Conservation (phyloP, 2,797 vertebrate genomes). For the Brachyalestes nurse region DNA sequence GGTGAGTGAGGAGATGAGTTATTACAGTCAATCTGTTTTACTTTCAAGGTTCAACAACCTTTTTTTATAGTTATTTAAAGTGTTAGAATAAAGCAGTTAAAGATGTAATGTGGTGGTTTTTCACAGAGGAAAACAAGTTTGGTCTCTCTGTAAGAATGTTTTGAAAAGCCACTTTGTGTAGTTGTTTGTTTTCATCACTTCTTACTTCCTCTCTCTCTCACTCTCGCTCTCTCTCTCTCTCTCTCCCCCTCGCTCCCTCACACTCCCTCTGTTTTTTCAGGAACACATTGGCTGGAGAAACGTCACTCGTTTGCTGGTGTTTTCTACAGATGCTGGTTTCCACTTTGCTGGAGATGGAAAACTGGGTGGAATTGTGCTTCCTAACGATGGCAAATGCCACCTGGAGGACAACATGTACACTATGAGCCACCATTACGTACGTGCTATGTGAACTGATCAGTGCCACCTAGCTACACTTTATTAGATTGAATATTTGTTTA, state of each 20-base stretch:
- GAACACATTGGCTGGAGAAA: conserved; percentile 96
- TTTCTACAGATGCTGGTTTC: conserved; percentile 97
- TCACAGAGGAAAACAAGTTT: background rate
- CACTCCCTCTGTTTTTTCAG: conserved; percentile 68
- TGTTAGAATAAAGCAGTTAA: background rate
- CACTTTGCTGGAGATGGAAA: conserved; percentile 98
- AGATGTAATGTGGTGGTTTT: background rate
- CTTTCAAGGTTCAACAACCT: too few species aligned
- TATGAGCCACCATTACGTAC: conserved; percentile 97
- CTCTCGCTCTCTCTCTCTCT: conserved; percentile 10
- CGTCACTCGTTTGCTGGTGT: conserved; percentile 92
- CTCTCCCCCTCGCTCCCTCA: background rate
- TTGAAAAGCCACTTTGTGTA: background rate
- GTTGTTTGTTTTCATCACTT: conserved; percentile 23
- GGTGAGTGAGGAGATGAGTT: conserved; percentile 75
- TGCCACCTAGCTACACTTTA: background rate
- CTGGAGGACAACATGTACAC: conserved; percentile 92
- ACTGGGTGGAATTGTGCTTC: conserved; percentile 95
- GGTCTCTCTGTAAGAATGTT: background rate
- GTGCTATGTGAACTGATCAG: conserved; percentile 3
- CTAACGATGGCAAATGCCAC: conserved; percentile 95
- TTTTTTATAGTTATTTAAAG: background rate
- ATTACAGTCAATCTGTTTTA: background rate
- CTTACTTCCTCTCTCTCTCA: background rate
- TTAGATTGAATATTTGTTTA: background rate